Percentiles rank a stretch among this genome's conserved stretches.
phyloP scores from a whole-genome alignment of 2,113 vertebrate genomes.

The Sterrhoptilus dennistouni region DNA sequence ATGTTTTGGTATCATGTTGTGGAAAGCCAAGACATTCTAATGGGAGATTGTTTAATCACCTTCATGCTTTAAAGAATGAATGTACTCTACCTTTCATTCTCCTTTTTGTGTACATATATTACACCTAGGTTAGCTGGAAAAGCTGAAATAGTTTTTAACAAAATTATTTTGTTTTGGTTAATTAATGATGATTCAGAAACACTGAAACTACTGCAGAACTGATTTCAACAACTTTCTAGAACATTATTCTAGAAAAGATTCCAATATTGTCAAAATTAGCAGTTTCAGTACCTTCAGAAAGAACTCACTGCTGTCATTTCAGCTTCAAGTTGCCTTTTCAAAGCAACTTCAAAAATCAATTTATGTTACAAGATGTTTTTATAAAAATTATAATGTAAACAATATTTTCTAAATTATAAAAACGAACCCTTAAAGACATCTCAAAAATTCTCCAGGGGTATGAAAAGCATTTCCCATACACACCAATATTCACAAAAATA shows the following conservation, averaged over 20 bases:
- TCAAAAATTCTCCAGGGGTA: neutral
- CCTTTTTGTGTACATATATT: neutral
- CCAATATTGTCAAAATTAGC: neutral
- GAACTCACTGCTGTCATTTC: neutral
- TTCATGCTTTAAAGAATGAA: neutral
- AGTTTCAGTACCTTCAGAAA: neutral
- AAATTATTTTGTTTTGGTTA: neutral
- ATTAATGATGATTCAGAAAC: neutral
- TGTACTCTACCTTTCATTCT: neutral
- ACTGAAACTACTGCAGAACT: neutral
- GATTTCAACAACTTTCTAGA: neutral
- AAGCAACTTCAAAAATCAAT: neutral
- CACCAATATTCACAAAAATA: neutral
- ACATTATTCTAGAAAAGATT: neutral
- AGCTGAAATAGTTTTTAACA: neutral
- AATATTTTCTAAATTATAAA: neutral
- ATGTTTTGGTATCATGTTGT: neutral
- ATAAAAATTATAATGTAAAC: neutral
- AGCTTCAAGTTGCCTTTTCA: neutral
- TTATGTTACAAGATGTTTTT: neutral
- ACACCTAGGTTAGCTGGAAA: neutral
- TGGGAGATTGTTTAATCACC: neutral
- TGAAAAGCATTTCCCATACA: constrained; percentile 3
- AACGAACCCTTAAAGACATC: neutral
- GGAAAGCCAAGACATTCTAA: neutral